Evolutionary conservation across 2,113 vertebrate species (phyloP), one percentile per base, ranked within the genome.

Genomic region (Marmota monax): DNA sequence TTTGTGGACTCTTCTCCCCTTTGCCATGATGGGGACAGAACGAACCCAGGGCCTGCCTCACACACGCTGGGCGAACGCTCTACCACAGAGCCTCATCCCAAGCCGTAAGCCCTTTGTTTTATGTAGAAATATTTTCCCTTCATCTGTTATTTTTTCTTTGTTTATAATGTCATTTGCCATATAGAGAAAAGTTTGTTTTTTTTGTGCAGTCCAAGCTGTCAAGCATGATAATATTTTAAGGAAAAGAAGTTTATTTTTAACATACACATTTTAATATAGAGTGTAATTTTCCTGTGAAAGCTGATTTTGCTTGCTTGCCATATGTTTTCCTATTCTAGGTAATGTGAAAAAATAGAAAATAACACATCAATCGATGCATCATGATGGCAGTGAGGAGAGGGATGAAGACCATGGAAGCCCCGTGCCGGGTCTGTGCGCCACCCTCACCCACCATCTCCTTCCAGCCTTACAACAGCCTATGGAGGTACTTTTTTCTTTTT

Each of bases 171-270:
- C 85, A 65, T 48, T 65, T 73, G 12, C 65, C 67, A 48, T 17
- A 72, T 17, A 72, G 56, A 96, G 88, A 92, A 90, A 93, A 74
- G 9, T 80, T 95, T 92, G n/a, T 88, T 88, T 88, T 88, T 88
- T 92, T 11, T 90, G 45, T 88, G 23, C 84, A 76, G 86, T 95
- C 80, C 83, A 32, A 94, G 86, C 83, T 96, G 83, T 86, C 95
- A 88, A 90, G 63, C 56, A 51, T 58, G 73, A 73, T 58, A 51
- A 83, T 97, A 95, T 98, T 95, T 97, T 96, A 92, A 91, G 93
- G 48, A 95, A 86, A 88, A 70, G 14, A 83, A 61, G 51, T 82
- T 65, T 94, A 91, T 96, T 98, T 97, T 96, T 96, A 89, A 94
- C 39, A 77, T 11, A 53, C 90, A 73, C 7, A 9, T 85, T 95